These are phyloP conservation scores for Neopelma chrysocephalum DNA, from an alignment of 2,797 vertebrate species.

Conservation along the genomic window DNA sequence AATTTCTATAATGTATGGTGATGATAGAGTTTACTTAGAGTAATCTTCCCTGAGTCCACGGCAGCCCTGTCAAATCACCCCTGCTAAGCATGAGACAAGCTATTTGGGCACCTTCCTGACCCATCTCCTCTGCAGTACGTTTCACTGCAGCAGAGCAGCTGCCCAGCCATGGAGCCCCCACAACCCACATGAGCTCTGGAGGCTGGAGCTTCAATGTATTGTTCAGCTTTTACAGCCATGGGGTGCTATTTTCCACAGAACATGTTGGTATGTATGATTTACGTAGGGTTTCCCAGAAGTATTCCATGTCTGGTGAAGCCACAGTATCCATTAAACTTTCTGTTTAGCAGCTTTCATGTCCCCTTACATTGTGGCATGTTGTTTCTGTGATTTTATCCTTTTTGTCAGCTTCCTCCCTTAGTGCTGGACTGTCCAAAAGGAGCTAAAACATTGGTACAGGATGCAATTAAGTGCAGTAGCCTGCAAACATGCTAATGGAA, in stretches of 20 bases:
- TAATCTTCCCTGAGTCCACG: not conserved
- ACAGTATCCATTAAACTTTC: not conserved
- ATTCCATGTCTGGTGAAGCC: not conserved
- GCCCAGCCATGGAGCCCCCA: not conserved
- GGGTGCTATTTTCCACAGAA: not conserved
- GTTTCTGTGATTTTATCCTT: not conserved
- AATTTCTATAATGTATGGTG: not conserved
- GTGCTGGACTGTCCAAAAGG: not conserved
- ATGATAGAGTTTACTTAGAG: not conserved
- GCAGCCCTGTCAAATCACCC: not conserved
- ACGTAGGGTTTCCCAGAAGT: not conserved
- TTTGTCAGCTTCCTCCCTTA: fast-evolving
- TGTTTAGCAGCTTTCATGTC: not conserved
- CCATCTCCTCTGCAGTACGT: not conserved
- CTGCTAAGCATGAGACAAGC: not conserved
- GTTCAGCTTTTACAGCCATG: not conserved
- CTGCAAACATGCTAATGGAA: not conserved
- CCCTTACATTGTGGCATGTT: not conserved
- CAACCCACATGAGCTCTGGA: fast-evolving
- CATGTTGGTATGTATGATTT: not conserved
- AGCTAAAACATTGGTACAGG: not conserved
- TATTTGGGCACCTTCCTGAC: not conserved
- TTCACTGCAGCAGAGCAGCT: not conserved
- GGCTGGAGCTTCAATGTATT: fast-evolving
- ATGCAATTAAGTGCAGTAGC: not conserved